Base-by-base conservation (phyloP, 2,113 vertebrate genomes). In the Sylvietta virens region DNA sequence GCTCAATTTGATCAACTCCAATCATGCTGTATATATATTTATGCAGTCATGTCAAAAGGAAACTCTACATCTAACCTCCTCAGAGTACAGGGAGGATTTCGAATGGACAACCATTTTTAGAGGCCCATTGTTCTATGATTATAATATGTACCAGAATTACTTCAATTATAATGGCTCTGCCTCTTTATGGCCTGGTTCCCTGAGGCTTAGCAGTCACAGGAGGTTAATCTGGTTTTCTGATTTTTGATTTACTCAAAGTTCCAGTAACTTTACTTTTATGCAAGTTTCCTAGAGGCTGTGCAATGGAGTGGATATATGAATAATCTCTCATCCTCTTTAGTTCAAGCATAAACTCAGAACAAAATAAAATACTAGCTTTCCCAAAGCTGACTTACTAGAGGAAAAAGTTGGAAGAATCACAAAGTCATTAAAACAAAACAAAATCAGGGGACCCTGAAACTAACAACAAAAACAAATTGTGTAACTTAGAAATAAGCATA, bases 221-320 rank as follows among this genome's bases (percentile, higher is more conserved):
- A 92, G 56, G 74, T 96, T 96, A 97, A 97, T 97, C 88, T 96
- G 57, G 40, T 90, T 96, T 95, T 78, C 87, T 84, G 87, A 94
- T 90, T 96, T 93, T 92, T 96, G 10, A 96, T 94, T 96, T 93
- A 95, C 81, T 95, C 62, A 30, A 82, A 86, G 79, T 94, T 94
- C 76, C 54, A 92, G 53, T 83, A 62, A 92, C 85, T 97, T 96
- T 84, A 96, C 84, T 97, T 93, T 85, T 62, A 76, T 89, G 70
- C 66, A 94, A 84, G 81, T 93, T 95, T 97, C 94, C 94, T 96
- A 91, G 88, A 74, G 95, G 94, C 94, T 96, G 80, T 95, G 83
- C 93, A 95, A 79, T 96, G 93, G 83, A 95, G 83, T 95, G 94
- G 70, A 97, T 83, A 78, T 30, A 83, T 57, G 27, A 53, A 72